phyloP scores from a whole-genome alignment of 1,140 invertebrate genomes.

The Habropoda laboriosa region DNA sequence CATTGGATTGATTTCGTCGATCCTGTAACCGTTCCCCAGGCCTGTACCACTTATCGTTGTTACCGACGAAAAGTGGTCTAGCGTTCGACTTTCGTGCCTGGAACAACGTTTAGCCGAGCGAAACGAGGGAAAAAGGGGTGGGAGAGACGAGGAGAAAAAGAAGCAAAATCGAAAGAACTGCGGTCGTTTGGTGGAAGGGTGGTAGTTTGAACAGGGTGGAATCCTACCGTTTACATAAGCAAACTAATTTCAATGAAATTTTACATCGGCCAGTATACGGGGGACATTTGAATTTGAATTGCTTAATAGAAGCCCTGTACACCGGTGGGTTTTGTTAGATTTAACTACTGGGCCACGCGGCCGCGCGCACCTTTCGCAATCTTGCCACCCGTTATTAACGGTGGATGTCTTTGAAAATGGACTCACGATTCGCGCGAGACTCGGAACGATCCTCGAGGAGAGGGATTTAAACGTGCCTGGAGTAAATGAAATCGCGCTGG shows the following conservation, averaged over 20 bases:
- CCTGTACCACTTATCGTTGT: not conserved
- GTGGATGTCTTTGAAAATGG: conserved; percentile 44
- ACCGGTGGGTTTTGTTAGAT: conserved; percentile 1
- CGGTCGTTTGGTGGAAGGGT: not conserved
- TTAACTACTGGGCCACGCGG: not conserved
- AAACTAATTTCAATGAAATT: conserved; percentile 36
- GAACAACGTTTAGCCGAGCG: no score
- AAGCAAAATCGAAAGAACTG: not conserved
- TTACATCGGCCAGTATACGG: not conserved
- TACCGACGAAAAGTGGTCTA: no score
- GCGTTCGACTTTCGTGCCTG: not conserved
- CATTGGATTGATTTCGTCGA: conserved; percentile 4
- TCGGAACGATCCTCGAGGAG: conserved; percentile 10
- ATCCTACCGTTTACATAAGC: conserved; percentile 14
- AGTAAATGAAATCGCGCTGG: conserved; percentile 46
- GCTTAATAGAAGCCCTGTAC: conserved; percentile 11
- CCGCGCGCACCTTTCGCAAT: not conserved
- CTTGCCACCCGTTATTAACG: conserved; percentile 24
- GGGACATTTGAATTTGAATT: conserved; percentile 35
- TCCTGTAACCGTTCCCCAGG: not conserved
- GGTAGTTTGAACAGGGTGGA: no score
- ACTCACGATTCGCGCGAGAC: conserved; percentile 23
- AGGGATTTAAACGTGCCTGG: conserved; percentile 41
- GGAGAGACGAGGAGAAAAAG: not conserved
- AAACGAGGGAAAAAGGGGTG: not conserved